Conservation (phyloP, 2,797 vertebrate genomes). For the Platalea minor region DNA sequence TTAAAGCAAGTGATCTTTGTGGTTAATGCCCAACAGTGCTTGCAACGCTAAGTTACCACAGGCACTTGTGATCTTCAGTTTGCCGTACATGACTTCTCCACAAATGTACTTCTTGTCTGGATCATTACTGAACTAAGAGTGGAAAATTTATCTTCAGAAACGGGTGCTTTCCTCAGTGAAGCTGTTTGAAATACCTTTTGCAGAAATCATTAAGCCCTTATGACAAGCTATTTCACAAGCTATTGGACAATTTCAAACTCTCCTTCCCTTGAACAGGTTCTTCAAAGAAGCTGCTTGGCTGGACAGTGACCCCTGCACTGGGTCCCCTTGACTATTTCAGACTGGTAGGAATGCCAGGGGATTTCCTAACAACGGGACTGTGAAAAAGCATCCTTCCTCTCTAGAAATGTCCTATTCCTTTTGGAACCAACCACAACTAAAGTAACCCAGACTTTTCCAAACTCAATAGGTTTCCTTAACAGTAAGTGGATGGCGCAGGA, state of each 20-base stretch:
- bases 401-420: neutral
- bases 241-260: constrained; percentile 61
- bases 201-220: constrained; percentile 47
- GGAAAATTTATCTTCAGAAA: constrained; percentile 16
- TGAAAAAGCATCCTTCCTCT: neutral
- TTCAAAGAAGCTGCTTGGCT: constrained; percentile 38
- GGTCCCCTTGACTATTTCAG: neutral
- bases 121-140: constrained; percentile 15
- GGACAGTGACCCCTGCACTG: neutral
- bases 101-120: neutral
- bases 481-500: neutral
- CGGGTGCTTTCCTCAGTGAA: neutral
- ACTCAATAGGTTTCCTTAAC: neutral
- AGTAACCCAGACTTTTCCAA: neutral
- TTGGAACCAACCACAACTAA: neutral
- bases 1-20: constrained; percentile 25
- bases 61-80: neutral
- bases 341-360: neutral
- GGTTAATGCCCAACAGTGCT: constrained; percentile 5
- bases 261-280: constrained; percentile 54
- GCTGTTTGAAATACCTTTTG: constrained; percentile 39
- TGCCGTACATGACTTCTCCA: neutral
- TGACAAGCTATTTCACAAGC: constrained; percentile 61
- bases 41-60: neutral
- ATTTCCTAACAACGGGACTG: neutral